Conservation (phyloP, 1,140 invertebrate genomes). For the Brachionus manjavacas region DNA sequence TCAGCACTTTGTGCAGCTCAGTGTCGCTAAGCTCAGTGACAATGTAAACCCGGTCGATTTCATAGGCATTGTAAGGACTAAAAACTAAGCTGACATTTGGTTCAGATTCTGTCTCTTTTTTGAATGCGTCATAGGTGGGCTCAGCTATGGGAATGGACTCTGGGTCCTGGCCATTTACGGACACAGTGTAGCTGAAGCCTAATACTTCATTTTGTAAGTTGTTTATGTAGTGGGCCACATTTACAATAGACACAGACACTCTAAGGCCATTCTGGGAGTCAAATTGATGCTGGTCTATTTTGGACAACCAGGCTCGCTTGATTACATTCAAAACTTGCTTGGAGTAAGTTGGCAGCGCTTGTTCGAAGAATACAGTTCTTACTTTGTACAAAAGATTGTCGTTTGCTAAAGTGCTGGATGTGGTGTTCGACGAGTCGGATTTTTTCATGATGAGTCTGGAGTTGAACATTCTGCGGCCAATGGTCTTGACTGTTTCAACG, state of each 20-base stretch:
- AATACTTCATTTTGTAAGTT: background rate
- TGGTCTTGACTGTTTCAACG: background rate
- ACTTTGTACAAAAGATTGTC: slow-evolving; percentile 29
- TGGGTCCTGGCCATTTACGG: slow-evolving; percentile 36
- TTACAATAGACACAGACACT: background rate
- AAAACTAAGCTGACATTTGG: background rate
- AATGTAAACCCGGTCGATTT: slow-evolving; percentile 19
- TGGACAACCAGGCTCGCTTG: slow-evolving; percentile 12
- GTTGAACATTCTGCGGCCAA: background rate
- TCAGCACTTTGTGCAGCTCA: background rate
- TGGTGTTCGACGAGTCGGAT: background rate
- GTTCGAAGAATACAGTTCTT: background rate
- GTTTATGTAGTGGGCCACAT: slow-evolving; percentile 5
- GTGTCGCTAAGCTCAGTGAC: background rate
- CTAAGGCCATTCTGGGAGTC: slow-evolving; percentile 19
- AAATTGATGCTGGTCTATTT: background rate
- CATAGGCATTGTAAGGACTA: slow-evolving; percentile 21
- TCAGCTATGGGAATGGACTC: background rate
- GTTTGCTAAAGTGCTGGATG: background rate
- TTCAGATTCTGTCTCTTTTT: background rate
- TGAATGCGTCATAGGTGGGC: slow-evolving; percentile 4
- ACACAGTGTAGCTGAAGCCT: slow-evolving; percentile 37
- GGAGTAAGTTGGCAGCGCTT: slow-evolving; percentile 2
- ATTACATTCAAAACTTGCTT: background rate
- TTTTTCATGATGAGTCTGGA: background rate